Evolutionary conservation across 92 coral and sea anemone species (phyloP).

Genomic region (Meandrina meandrites): DNA sequence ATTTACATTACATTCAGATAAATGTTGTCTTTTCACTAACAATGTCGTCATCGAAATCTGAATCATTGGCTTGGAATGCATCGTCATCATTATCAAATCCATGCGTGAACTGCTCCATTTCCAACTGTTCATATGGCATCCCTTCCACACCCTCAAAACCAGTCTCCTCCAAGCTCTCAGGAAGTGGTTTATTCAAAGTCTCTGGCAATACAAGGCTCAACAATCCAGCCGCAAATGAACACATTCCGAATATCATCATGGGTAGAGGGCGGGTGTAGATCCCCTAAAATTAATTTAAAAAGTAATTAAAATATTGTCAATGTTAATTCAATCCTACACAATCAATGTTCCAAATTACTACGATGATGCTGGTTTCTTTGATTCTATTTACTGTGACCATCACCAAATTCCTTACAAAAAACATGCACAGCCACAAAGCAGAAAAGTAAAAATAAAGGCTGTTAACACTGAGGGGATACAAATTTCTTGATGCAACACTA

Average conservation of each 20-base stretch:
- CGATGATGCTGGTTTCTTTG: no score
- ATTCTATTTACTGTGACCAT: no score
- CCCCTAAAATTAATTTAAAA: constrained; percentile 61
- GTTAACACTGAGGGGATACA: no score
- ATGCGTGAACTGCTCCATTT: constrained; percentile 68
- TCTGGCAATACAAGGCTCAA: constrained; percentile 82
- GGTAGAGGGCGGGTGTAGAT: constrained; percentile 92
- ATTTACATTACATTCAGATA: constrained; percentile 32
- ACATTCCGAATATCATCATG: constrained; percentile 93
- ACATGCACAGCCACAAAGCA: no score
- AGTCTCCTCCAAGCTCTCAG: constrained; percentile 94
- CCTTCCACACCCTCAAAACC: constrained; percentile 63
- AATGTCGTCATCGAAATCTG: constrained; percentile 87
- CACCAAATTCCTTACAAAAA: no score
- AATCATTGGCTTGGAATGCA: constrained; percentile 76
- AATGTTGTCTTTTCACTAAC: constrained; percentile 81
- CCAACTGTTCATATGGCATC: constrained; percentile 67
- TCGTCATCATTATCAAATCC: constrained; percentile 56
- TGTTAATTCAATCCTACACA: no score
- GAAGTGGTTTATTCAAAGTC: constrained; percentile 89
- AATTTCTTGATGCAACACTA: no score
- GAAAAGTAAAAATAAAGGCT: no score
- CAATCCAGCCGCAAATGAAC: constrained; percentile 89
- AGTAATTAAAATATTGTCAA: neutral
- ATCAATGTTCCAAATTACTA: no score